Base-by-base conservation (phyloP, 2,888 invertebrate genomes). In the Dolichomitus sp. region DNA sequence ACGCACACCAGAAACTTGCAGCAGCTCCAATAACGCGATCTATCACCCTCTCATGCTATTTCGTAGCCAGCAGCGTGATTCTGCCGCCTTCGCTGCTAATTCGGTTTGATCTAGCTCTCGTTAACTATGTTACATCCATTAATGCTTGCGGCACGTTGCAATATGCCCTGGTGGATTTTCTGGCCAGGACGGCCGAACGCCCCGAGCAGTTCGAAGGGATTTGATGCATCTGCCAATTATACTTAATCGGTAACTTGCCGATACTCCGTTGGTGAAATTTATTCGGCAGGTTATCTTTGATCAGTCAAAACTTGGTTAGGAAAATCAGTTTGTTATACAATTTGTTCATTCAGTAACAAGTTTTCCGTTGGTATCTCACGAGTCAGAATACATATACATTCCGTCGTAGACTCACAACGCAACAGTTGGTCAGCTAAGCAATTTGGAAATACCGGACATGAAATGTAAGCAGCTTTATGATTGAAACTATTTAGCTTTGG, bases 21-120 rank as follows among this genome's bases (percentile, higher is more conserved):
- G 19, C 37, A 48, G 30, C n/a, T 7, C 57, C 63, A n/a, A n/a
- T 70, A 70, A 59, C 61, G 45, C 48, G 72, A 79, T 83, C 73
- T 73, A 50, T 76, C 59, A 69, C 48, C 66, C 57, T 72, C 45
- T 48, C 72, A 72, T 30, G 75, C 54, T 75, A 80, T 65, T 78
- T 81, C 33, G 77, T 80, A 74, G 80, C 57, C 79, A 57, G 57
- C 73, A 65, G 69, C 70, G 72, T 78, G 79, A 78, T 86, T 66
- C 75, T 72, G 78, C 85, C 83, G 76, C 76, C 80, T 79, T 78
- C 66, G 70, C 78, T 57, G 75, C 88, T 90, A 89, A 89, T 86
- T 87, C 89, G 89, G 88, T 91, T 91, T 90, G 91, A 90, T 89
- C 89, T 87, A 87, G 91, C 89, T 91, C 90, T 90, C 89, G 91